A percentile compares a stretch with the other conserved stretches of the same genome.
These are phyloP conservation scores for Spinibarbus caldwelli DNA, from an alignment of 2,797 vertebrate genomes.

Conservation along the genomic window DNA sequence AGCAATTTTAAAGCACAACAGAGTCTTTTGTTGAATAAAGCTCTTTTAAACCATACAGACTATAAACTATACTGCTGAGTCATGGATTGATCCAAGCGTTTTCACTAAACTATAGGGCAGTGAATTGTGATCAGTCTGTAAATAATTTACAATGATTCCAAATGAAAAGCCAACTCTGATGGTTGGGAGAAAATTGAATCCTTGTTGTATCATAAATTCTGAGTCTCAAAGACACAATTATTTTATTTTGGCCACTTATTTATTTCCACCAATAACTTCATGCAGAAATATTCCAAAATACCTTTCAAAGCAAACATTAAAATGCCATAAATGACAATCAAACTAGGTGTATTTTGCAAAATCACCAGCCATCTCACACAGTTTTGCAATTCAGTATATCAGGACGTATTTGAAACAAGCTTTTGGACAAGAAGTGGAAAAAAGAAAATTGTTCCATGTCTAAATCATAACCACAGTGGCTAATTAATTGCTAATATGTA, in stretches of 20 bases:
- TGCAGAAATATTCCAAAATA: not conserved
- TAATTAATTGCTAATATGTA: not conserved
- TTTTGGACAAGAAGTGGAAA: too few relatives aligned
- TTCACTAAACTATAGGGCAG: not conserved
- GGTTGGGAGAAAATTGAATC: not conserved
- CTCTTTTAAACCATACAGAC: not conserved
- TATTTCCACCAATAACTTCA: not conserved
- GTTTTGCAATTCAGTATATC: too few relatives aligned
- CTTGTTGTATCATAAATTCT: not conserved
- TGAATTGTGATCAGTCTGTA: not conserved
- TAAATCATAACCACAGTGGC: too few relatives aligned
- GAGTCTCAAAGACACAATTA: not conserved
- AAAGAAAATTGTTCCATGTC: too few relatives aligned
- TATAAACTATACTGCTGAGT: not conserved
- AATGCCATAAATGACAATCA: not conserved
- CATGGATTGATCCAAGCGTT: not conserved
- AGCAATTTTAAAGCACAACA: not conserved
- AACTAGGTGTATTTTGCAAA: too few relatives aligned
- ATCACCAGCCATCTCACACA: too few relatives aligned
- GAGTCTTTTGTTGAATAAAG: not conserved
- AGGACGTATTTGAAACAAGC: too few relatives aligned
- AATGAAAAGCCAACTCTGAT: not conserved
- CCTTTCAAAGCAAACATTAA: not conserved
- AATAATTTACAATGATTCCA: slow-evolving; percentile 12
- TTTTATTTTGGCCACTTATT: not conserved